phyloP scores from a whole-genome alignment of 2,888 invertebrate genomes.

The Athripsodes cinereus region DNA sequence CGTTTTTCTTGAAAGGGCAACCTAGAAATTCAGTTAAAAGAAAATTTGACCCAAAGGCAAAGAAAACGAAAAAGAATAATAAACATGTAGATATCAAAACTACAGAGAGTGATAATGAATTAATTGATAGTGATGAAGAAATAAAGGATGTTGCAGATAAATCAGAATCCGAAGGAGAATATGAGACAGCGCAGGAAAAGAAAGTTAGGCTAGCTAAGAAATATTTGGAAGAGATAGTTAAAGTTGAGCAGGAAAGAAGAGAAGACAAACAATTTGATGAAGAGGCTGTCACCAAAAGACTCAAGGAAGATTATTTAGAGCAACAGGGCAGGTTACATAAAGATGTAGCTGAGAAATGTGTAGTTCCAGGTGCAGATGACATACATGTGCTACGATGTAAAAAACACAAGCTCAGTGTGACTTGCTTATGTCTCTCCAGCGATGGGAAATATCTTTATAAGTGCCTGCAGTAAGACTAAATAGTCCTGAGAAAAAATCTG shows the following conservation, averaged over 20 bases:
- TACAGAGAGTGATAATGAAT: constrained; percentile 51
- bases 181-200: constrained; percentile 86
- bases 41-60: constrained; percentile 43
- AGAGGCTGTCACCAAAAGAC: constrained; percentile 63
- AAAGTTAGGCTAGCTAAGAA: constrained; percentile 83
- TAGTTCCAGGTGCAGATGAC: constrained; percentile 35
- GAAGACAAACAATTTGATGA: constrained; percentile 59
- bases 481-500: no score
- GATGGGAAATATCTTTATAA: constrained; percentile 68
- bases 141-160: constrained; percentile 49
- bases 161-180: constrained; percentile 54
- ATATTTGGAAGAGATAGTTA: constrained; percentile 81
- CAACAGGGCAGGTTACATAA: constrained; percentile 75
- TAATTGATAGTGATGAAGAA: constrained; percentile 60
- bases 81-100: constrained; percentile 35
- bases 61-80: constrained; percentile 15
- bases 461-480: no score
- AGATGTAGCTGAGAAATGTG: constrained; percentile 60
- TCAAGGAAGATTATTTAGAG: constrained; percentile 81
- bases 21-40: constrained; percentile 50
- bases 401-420: constrained; percentile 73
- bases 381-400: constrained; percentile 60
- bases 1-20: constrained; percentile 56
- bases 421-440: constrained; percentile 70
- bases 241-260: constrained; percentile 65